Conservation (phyloP, 1,140 invertebrate genomes). For the Lasaia peninsularis region DNA sequence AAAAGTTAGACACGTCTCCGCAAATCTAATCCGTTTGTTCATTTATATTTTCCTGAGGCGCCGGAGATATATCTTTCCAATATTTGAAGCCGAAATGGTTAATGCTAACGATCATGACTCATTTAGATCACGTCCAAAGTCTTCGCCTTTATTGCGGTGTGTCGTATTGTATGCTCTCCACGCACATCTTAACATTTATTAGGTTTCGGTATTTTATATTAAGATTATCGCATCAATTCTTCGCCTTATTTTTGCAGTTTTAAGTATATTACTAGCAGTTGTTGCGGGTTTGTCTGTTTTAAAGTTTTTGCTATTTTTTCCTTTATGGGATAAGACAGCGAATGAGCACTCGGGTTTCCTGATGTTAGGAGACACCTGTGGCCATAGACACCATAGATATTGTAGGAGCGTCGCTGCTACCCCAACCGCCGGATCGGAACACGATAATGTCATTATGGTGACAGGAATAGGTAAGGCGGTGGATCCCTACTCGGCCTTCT, state of each 20-base stretch:
- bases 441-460: too few relatives aligned
- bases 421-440: too few relatives aligned
- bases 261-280: too few relatives aligned
- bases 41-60: conserved; percentile 8
- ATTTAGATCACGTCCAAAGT: conserved; percentile 5
- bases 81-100: conserved; percentile 2
- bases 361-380: too few relatives aligned
- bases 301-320: too few relatives aligned
- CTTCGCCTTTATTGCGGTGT: neutral
- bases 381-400: too few relatives aligned
- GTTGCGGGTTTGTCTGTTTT: neutral
- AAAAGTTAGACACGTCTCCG: conserved; percentile 6
- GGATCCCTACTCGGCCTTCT: too few relatives aligned
- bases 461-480: too few relatives aligned
- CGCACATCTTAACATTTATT: neutral
- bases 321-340: too few relatives aligned
- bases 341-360: too few relatives aligned
- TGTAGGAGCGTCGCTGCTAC: too few relatives aligned
- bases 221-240: neutral
- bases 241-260: too few relatives aligned
- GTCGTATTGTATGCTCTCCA: neutral
- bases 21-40: conserved; percentile 10
- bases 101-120: neutral
- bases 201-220: neutral
- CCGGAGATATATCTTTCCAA: conserved; percentile 5